A percentile compares a stretch with the other conserved stretches of the same genome.
Evolutionary conservation across 2,888 invertebrate species (phyloP).

Genomic region (Mimachlamys varia): DNA sequence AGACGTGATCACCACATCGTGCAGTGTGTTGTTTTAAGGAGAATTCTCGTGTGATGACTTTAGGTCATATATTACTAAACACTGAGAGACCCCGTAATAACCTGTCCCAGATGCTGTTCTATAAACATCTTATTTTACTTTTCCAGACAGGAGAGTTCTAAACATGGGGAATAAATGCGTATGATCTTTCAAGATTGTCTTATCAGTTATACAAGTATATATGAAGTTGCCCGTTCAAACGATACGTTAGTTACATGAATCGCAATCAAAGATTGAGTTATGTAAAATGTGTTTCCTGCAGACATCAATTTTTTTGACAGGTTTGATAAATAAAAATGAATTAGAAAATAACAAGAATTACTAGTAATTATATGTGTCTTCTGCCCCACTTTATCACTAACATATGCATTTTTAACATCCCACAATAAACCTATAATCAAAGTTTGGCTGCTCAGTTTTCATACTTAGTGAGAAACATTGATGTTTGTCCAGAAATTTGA

Average conservation of each 20-base stretch:
- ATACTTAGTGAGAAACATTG: too few species aligned
- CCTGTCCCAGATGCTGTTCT: constrained; percentile 24
- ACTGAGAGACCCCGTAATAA: background rate
- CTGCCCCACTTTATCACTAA: too few species aligned
- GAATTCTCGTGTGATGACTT: background rate
- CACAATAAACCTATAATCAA: too few species aligned
- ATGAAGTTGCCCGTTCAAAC: background rate
- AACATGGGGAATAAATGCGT: background rate
- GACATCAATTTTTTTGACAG: too few species aligned
- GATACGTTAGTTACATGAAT: background rate
- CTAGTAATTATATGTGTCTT: too few species aligned
- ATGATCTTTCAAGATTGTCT: background rate
- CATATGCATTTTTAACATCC: too few species aligned
- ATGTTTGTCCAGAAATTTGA: too few species aligned
- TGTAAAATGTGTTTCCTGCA: too few species aligned
- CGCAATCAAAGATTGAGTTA: too few species aligned
- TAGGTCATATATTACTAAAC: constrained; percentile 7
- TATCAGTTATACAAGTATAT: background rate
- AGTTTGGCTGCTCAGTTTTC: too few species aligned
- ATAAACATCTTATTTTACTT: constrained; percentile 35
- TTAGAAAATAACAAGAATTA: too few species aligned
- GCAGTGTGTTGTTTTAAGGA: constrained; percentile 21
- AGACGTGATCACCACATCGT: background rate
- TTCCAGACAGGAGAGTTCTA: constrained; percentile 20
- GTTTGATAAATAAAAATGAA: too few species aligned